Conservation (phyloP, 2,888 invertebrate species). For the Emmelina monodactyla region DNA sequence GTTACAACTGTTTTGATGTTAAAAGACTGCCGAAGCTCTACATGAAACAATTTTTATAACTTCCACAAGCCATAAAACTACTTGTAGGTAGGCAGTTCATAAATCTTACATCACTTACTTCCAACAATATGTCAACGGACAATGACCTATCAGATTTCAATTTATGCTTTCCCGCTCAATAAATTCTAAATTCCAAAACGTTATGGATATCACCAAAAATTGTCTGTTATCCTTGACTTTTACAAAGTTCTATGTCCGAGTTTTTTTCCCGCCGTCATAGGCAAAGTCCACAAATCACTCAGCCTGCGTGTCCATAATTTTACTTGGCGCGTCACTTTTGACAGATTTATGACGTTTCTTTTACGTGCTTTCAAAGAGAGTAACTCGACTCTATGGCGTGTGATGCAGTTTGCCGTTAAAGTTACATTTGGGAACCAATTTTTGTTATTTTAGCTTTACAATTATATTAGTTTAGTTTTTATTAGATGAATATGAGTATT, state of each 20-base stretch:
- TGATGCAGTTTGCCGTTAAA: background rate
- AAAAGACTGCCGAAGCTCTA: no score
- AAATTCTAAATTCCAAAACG: no score
- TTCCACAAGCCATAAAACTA: no score
- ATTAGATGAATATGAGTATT: background rate
- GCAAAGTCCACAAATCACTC: slow-evolving; percentile 44
- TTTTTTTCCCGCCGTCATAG: slow-evolving; percentile 20
- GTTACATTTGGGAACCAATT: background rate
- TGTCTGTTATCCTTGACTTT: background rate
- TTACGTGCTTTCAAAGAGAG: slow-evolving; percentile 26
- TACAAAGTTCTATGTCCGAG: slow-evolving; percentile 12
- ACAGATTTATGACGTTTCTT: slow-evolving; percentile 56
- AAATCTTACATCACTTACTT: no score
- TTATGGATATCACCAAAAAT: no score
- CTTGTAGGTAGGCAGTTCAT: no score
- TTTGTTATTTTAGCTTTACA: background rate
- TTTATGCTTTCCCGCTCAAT: no score
- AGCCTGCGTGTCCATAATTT: slow-evolving; percentile 44
- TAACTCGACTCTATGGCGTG: slow-evolving; percentile 2
- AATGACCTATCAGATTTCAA: no score
- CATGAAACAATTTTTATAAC: no score
- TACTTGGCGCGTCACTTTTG: slow-evolving; percentile 37
- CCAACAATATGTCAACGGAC: no score
- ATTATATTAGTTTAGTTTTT: background rate
- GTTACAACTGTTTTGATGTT: no score